Evolutionary conservation across 2,113 vertebrate genomes (phyloP).

Genomic region (Agapornis roseicollis): DNA sequence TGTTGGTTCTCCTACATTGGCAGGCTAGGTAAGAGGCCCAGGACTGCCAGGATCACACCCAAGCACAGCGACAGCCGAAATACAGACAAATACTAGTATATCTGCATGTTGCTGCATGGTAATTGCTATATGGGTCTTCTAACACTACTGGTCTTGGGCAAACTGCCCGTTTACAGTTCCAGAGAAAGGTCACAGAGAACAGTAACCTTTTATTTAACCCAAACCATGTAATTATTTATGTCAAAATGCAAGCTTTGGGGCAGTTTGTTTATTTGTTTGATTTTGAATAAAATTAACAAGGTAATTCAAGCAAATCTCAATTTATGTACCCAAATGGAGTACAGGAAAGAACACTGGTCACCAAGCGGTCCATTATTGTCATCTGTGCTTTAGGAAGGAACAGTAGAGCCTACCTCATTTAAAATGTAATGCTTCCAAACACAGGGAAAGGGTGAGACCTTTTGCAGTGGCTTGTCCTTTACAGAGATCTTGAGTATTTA

Average conservation of each 20-base stretch:
- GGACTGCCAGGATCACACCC: not conserved
- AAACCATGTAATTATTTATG: not conserved
- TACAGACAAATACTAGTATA: not conserved
- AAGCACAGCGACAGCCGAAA: not conserved
- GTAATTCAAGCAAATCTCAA: not conserved
- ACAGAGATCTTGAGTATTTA: not conserved
- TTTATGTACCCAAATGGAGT: not conserved
- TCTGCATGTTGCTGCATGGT: not conserved
- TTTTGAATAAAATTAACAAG: not conserved
- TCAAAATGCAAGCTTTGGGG: not conserved
- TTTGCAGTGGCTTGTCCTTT: not conserved
- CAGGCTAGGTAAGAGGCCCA: not conserved
- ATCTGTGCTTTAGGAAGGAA: not conserved
- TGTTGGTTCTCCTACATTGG: not conserved
- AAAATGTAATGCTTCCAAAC: not conserved
- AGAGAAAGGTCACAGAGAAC: not conserved
- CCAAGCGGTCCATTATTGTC: not conserved
- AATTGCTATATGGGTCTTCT: not conserved
- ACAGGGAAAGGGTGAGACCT: not conserved
- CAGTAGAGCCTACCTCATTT: not conserved
- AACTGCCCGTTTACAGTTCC: not conserved
- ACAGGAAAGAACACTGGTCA: not conserved
- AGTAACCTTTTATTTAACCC: not conserved
- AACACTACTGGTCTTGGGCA: not conserved
- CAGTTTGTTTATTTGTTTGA: not conserved